These are phyloP conservation scores for Diadegma fenestrale DNA, from an alignment of 2,888 invertebrate genomes.

Conservation along the genomic window DNA sequence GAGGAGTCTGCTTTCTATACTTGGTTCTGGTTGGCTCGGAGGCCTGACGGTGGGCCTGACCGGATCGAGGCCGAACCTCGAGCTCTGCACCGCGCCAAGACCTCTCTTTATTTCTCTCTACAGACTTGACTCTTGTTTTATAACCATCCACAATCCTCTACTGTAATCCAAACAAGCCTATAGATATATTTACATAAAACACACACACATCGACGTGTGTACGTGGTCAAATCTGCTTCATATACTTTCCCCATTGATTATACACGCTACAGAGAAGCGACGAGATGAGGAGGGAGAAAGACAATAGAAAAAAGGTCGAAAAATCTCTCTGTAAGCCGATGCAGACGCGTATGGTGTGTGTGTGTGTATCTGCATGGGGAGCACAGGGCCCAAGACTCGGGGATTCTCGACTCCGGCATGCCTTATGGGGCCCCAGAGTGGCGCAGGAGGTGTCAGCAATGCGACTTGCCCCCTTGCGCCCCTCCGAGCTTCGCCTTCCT, in stretches of 20 bases:
- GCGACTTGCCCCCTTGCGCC: conserved; percentile 63
- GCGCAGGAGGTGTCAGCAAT: conserved; percentile 70
- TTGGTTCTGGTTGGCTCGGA: conserved; percentile 83
- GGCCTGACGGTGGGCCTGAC: conserved; percentile 82
- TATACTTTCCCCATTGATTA: conserved; percentile 72
- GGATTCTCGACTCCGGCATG: conserved; percentile 50
- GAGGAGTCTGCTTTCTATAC: conserved; percentile 76
- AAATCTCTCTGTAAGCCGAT: background rate
- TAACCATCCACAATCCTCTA: conserved; percentile 44
- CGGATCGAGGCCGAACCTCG: conserved; percentile 71
- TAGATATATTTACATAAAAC: background rate
- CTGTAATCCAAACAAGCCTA: background rate
- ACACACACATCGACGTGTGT: background rate
- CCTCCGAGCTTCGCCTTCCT: background rate
- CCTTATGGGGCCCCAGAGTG: conserved; percentile 55
- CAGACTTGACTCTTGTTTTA: conserved; percentile 56
- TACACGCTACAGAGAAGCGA: conserved; percentile 63
- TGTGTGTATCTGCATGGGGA: background rate
- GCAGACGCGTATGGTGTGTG: background rate
- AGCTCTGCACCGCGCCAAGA: conserved; percentile 33
- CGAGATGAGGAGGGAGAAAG: conserved; percentile 28
- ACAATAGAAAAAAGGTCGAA: conserved; percentile 35
- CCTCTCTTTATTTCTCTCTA: conserved; percentile 46
- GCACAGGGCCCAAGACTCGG: conserved; percentile 31
- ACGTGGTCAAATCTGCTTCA: conserved; percentile 57